Evolutionary conservation across 2,113 vertebrate species (phyloP).

Genomic region (Ptyas mucosa): DNA sequence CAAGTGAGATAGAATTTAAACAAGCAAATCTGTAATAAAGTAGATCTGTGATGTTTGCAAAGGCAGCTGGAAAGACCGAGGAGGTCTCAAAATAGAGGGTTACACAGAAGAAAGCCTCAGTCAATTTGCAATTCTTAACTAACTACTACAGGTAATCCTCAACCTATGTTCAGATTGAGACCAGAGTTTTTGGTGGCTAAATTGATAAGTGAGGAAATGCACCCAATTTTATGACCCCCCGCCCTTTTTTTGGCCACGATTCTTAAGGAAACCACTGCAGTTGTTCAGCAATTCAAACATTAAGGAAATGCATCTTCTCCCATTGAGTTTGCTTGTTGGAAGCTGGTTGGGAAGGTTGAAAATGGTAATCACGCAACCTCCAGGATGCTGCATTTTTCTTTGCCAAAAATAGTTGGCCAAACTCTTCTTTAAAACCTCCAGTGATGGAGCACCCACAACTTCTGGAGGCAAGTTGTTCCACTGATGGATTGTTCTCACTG

Average conservation of each 20-base stretch:
- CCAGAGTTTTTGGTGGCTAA: neutral
- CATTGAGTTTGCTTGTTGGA: neutral
- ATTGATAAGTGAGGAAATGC: neutral
- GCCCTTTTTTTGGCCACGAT: neutral
- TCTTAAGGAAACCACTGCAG: neutral
- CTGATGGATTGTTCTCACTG: no score
- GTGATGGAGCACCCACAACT: neutral
- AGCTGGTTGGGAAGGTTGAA: neutral
- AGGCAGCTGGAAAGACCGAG: neutral
- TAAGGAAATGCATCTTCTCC: neutral
- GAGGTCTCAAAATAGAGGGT: neutral
- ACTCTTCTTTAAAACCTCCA: neutral
- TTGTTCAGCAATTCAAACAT: neutral
- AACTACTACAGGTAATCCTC: neutral
- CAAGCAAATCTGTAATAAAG: neutral
- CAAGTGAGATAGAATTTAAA: neutral
- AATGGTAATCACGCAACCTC: neutral
- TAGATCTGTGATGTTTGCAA: neutral
- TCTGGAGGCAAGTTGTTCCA: neutral
- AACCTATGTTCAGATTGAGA: neutral
- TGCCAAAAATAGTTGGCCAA: neutral
- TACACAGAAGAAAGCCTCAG: neutral
- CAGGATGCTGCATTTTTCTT: neutral
- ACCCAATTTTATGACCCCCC: neutral
- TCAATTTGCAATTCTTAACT: neutral